Percentiles rank a stretch among this genome's conserved stretches.
Conservation (phyloP, 1,140 invertebrate genomes). For the Agrypnia vestita region DNA sequence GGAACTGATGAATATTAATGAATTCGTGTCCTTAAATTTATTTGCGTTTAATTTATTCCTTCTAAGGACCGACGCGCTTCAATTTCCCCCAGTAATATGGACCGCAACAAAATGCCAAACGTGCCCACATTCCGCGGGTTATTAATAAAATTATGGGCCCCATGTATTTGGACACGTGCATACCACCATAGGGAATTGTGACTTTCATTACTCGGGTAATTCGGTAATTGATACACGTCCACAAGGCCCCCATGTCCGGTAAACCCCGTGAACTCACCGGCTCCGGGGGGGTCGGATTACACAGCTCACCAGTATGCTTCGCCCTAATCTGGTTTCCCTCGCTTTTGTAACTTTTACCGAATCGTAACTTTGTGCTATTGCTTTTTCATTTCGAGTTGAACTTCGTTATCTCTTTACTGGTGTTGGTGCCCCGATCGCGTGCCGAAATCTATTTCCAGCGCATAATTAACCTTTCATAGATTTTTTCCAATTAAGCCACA, state of each 20-base stretch:
- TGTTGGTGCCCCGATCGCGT: slow-evolving; percentile 2
- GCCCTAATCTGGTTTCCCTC: slow-evolving; percentile 11
- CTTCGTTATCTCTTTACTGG: slow-evolving; percentile 5
- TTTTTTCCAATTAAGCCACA: too few relatives aligned
- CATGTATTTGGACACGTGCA: slow-evolving; percentile 4
- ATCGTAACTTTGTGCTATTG: slow-evolving; percentile 6
- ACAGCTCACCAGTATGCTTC: neutral
- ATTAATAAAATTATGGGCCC: slow-evolving; percentile 11
- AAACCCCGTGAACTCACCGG: slow-evolving; percentile 28
- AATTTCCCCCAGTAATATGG: too few relatives aligned
- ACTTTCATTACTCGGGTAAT: neutral
- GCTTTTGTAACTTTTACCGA: slow-evolving; percentile 19
- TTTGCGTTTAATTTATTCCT: too few relatives aligned
- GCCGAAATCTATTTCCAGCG: neutral
- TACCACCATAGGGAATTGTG: neutral
- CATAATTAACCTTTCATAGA: neutral
- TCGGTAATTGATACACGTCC: slow-evolving; percentile 35
- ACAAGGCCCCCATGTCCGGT: neutral
- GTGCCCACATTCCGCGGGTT: neutral
- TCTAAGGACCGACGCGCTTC: too few relatives aligned
- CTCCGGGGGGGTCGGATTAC: neutral
- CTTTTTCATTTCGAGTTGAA: slow-evolving; percentile 14
- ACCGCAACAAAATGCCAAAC: too few relatives aligned
- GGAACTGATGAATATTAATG: too few relatives aligned
- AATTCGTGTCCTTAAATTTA: too few relatives aligned